Base-by-base conservation (phyloP, 2,888 invertebrate genomes). In the Phyllotreta striolata region DNA sequence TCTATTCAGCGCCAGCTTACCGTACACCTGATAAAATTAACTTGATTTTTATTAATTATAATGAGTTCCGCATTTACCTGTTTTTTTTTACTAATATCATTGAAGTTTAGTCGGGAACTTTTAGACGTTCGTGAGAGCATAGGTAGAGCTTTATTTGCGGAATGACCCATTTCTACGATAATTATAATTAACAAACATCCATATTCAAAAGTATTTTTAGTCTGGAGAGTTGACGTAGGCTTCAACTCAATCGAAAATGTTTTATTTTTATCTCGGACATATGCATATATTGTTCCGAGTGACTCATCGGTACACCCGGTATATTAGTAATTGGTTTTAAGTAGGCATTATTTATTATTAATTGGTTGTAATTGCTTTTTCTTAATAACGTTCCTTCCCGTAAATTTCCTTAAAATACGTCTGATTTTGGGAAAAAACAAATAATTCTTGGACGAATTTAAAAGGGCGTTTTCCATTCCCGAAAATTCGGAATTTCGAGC, bases 1-100 rank as follows among this genome's bases (percentile, higher is more conserved):
- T 55, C 46, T 61, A 63, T 65, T 67, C 63, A 63, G 63, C 64
- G 57, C 63, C 64, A 63, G 24, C 55, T 62, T 57, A 24, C 14
- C 55, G 63, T 61, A 40, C 40, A n/a, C 34, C 35, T 38, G 55
- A 51, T 55, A 60, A 40, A 60, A 64, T 65, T 64, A 65, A 67
- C 64, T 65, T 65, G 24, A 24, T 24, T 24, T 24, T 24, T 24
- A 24, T 24, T 24, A 24, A 24, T 24, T 24, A 24, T n/a, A n/a
- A n/a, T n/a, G n/a, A n/a, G n/a, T n/a, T n/a, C n/a, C 2, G 24
- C 24, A 24, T 24, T 4, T 24, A 4, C 24, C 24, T 24, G 24
- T 1, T 24, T 24, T 24, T n/a, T 24, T 24, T 1, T 24, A 24
- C 24, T 24, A 24, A 24, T 3, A 24, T 24, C 24, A 24, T 24